These are phyloP conservation scores for Cygnus buccinator DNA, from an alignment of 2,113 vertebrate genomes.

Conservation along the genomic window DNA sequence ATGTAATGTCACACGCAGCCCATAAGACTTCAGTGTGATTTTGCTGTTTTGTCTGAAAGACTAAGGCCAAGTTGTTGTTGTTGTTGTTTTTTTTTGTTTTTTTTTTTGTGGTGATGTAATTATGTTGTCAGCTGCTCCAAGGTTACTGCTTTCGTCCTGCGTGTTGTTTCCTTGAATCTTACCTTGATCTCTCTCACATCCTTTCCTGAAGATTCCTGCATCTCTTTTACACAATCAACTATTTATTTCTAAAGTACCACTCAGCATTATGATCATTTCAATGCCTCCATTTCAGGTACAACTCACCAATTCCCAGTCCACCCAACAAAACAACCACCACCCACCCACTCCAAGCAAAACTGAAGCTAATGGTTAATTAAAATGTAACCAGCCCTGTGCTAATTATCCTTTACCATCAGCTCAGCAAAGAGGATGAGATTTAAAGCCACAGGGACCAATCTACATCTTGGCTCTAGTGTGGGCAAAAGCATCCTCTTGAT, in stretches of 20 bases:
- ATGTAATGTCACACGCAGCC: not conserved
- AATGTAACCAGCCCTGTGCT: not conserved
- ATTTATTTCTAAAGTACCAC: not conserved
- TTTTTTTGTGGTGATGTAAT: not conserved
- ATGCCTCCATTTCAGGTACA: not conserved
- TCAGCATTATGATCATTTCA: not conserved
- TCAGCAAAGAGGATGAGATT: not conserved
- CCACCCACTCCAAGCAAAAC: not conserved
- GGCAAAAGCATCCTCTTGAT: not conserved
- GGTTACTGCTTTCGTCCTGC: not conserved
- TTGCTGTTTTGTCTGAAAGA: not conserved
- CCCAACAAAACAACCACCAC: not conserved
- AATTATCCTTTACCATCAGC: not conserved
- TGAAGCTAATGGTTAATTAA: not conserved
- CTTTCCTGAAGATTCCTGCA: not conserved
- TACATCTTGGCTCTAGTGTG: not conserved
- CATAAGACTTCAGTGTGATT: not conserved
- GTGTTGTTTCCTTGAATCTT: not conserved
- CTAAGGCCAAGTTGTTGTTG: not conserved
- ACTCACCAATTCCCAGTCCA: not conserved
- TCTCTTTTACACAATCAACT: not conserved
- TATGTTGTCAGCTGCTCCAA: not conserved
- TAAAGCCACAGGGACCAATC: not conserved
- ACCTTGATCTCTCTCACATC: not conserved
- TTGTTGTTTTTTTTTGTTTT: not conserved